Evolutionary conservation across 2,113 vertebrate genomes (phyloP).

Genomic region (Nothoprocta pentlandii): DNA sequence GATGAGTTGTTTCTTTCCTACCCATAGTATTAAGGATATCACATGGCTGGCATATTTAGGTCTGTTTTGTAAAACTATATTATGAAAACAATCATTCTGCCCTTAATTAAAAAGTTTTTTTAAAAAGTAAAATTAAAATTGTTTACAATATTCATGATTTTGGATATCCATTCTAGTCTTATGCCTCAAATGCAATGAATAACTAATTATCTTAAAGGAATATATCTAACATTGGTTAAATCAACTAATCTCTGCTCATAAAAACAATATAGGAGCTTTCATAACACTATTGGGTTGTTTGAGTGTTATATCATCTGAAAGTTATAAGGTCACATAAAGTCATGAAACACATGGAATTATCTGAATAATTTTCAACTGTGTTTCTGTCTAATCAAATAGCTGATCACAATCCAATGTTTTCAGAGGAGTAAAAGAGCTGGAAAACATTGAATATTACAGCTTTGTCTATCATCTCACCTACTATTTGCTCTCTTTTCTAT

Average conservation of each 20-base stretch:
- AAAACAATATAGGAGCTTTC: not conserved
- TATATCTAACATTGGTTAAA: not conserved
- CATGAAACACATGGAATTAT: not conserved
- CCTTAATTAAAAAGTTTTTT: not conserved
- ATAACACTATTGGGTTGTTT: not conserved
- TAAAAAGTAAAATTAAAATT: not conserved
- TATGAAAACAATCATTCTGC: not conserved
- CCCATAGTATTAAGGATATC: not conserved
- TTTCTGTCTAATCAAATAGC: not conserved
- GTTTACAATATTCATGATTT: not conserved
- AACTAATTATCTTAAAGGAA: not conserved
- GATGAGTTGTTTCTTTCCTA: not conserved
- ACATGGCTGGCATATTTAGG: not conserved
- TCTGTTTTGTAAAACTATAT: not conserved
- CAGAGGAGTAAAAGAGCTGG: not conserved
- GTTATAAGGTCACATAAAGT: not conserved
- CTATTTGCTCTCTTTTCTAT: not conserved
- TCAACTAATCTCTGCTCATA: not conserved
- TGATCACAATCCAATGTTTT: not conserved
- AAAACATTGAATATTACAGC: not conserved
- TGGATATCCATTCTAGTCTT: not conserved
- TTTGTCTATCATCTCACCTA: not conserved
- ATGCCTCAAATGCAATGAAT: not conserved
- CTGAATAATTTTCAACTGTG: not conserved
- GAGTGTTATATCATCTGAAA: not conserved